These are phyloP conservation scores for Proisotoma minuta DNA, from an alignment of 2,888 invertebrate species.

Conservation along the genomic window DNA sequence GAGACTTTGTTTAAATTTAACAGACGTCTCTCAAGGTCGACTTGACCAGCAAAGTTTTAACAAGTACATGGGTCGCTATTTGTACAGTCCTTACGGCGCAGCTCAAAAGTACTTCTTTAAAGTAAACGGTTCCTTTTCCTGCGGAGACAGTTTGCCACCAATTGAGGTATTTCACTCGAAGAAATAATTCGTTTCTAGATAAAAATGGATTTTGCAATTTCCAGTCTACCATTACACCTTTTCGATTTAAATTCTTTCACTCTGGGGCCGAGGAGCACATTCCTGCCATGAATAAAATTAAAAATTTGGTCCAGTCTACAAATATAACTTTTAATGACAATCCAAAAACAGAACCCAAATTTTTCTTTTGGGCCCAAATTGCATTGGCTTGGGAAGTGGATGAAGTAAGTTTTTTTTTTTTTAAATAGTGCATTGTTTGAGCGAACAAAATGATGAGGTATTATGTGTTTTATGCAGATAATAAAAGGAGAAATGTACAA, in stretches of 20 bases:
- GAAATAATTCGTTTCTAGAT: neutral
- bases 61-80: neutral
- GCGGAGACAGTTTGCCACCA: neutral
- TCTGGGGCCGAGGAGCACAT: neutral
- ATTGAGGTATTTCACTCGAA: neutral
- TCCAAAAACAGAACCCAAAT: neutral
- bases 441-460: neutral
- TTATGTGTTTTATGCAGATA: neutral
- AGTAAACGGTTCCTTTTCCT: neutral
- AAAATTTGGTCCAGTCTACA: neutral
- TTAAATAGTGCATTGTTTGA: too few relatives aligned
- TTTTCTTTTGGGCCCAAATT: neutral
- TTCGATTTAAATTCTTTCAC: neutral
- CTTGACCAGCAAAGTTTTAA: neutral
- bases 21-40: neutral
- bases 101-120: neutral
- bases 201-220: neutral
- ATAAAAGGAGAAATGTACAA: neutral
- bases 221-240: neutral
- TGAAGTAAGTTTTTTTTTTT: neutral
- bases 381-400: neutral
- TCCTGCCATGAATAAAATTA: neutral
- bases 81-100: neutral
- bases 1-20: neutral
- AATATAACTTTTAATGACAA: neutral